Conservation (phyloP, 2,113 vertebrate genomes). For the Eonycteris spelaea region DNA sequence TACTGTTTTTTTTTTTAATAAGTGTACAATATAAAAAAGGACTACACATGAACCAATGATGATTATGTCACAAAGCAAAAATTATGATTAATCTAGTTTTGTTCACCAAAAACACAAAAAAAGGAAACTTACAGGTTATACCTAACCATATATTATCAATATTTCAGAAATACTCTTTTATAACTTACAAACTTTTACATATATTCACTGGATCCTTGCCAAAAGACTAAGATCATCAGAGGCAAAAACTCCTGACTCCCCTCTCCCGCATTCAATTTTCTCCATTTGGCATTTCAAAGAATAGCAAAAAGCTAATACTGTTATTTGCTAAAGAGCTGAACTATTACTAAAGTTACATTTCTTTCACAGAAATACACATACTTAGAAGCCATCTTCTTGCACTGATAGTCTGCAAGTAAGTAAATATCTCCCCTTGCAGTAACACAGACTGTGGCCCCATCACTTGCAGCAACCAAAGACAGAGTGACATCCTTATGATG, state of each 20-base stretch:
- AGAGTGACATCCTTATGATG: slow-evolving; percentile 92
- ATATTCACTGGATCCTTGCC: neutral
- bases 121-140: neutral
- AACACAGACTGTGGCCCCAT: slow-evolving; percentile 95
- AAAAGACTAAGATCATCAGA: slow-evolving; percentile 11
- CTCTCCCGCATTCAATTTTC: neutral
- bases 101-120: neutral
- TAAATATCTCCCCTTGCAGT: slow-evolving; percentile 95
- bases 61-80: neutral
- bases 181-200: neutral
- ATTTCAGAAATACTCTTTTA: slow-evolving; percentile 9
- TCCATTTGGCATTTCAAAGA: neutral
- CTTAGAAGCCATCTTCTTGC: slow-evolving; percentile 98
- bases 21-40: neutral
- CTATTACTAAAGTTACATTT: neutral
- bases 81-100: neutral
- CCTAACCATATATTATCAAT: neutral
- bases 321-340: neutral
- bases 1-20: neutral
- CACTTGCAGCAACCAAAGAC: slow-evolving; percentile 92
- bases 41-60: neutral
- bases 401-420: slow-evolving; percentile 94
- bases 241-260: neutral
- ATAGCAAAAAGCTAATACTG: neutral
- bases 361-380: slow-evolving; percentile 78